phyloP scores from a whole-genome alignment of 1,140 invertebrate species.

The Mactra quadrangularis region DNA sequence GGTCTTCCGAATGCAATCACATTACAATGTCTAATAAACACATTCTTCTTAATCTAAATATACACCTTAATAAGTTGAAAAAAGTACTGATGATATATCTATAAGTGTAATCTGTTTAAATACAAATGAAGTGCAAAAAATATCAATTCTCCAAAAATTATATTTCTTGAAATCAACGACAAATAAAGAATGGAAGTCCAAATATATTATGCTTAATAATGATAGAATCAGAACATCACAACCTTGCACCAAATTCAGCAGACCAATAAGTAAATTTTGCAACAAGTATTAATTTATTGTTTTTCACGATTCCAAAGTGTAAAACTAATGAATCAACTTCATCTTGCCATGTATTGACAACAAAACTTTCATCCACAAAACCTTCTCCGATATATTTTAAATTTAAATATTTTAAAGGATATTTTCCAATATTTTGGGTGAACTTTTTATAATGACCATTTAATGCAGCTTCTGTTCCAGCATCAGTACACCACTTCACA shows the following conservation, averaged over 20 bases:
- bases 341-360: slow-evolving; percentile 50
- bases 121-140: no score
- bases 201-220: no score
- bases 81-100: no score
- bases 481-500: slow-evolving; percentile 58
- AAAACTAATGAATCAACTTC: neutral
- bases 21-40: no score
- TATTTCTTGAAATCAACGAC: no score
- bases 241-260: slow-evolving; percentile 7
- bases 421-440: slow-evolving; percentile 37
- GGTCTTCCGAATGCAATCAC: no score
- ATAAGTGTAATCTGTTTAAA: no score
- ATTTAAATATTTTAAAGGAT: slow-evolving; percentile 16
- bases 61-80: no score
- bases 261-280: slow-evolving; percentile 37
- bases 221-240: no score
- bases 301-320: slow-evolving; percentile 45
- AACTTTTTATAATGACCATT: slow-evolving; percentile 42
- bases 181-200: no score
- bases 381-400: slow-evolving; percentile 49
- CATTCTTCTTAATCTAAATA: no score
- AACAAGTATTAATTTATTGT: slow-evolving; percentile 2
- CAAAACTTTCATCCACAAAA: slow-evolving; percentile 21
- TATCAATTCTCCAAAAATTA: no score
- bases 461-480: slow-evolving; percentile 42